Conservation (phyloP, 2,113 vertebrate species). For the Pseudorasbora parva region DNA sequence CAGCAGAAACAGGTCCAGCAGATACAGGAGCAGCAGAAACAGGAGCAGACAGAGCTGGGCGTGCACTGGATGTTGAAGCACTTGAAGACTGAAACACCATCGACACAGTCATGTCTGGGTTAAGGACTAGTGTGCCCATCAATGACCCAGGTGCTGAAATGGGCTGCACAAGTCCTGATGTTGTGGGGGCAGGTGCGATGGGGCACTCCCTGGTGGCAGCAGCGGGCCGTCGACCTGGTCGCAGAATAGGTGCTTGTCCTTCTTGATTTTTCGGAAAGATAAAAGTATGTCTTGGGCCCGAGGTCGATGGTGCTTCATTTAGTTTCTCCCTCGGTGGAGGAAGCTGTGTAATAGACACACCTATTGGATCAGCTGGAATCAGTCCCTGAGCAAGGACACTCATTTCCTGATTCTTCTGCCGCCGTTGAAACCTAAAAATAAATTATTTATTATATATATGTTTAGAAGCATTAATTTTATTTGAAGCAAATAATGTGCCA, state of each 20-base stretch:
- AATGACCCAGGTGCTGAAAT: neutral
- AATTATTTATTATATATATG: neutral
- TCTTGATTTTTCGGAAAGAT: too few relatives aligned
- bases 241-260: too few relatives aligned
- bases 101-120: neutral
- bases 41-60: neutral
- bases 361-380: too few relatives aligned
- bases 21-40: neutral
- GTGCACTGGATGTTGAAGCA: neutral
- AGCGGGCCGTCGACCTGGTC: too few relatives aligned
- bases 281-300: constrained; percentile 7
- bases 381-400: too few relatives aligned
- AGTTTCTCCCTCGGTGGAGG: neutral
- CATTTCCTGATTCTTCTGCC: too few relatives aligned
- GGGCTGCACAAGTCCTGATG: constrained; percentile 2
- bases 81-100: neutral
- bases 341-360: neutral
- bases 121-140: constrained; percentile 10
- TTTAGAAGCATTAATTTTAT: neutral
- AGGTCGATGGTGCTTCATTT: neutral
- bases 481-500: neutral
- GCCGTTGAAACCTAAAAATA: too few relatives aligned
- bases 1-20: too few relatives aligned
- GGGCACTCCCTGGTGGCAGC: too few relatives aligned
- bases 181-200: neutral